Base-by-base conservation (phyloP, 2,888 invertebrate species). In the Alloplasta piceator region DNA sequence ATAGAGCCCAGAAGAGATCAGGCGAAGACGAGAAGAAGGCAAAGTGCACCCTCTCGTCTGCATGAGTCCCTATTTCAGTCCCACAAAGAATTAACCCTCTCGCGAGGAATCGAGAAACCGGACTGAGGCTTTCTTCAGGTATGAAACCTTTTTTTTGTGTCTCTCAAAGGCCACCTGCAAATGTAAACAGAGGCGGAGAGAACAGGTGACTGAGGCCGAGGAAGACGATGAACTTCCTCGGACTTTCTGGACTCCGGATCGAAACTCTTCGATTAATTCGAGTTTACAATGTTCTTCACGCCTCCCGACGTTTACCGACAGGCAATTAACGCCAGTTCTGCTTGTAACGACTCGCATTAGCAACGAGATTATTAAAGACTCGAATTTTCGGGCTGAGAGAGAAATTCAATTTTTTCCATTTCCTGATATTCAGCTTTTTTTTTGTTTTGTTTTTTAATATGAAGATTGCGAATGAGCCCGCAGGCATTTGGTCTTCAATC, bases 221-320 rank as follows among this genome's bases (percentile, higher is more conserved):
- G 50, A n/a, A 63, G 58, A 68, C 39, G 56, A 43, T 39, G 26
- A 43, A 63, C 82, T 82, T 88, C 73, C 72, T 86, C 1, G 1
- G 3, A 0, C 12, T n/a, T 89, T 74, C 87, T 90, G 85, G 5
- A 56, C 48, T 50, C 89, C 90, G 86, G 87, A 14, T 89, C 16
- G 67, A 78, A 82, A 84, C 83, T 87, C 87, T 89, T 88, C 87
- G 87, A 90, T 90, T 90, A 90, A 90, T 90, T 90, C 89, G 89
- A 86, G 86, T 90, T 90, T 90, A 90, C 90, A 90, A 89, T 88
- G 88, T 90, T 88, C 88, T 88, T 90, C 89, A 87, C 90, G 87
- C 90, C 89, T 90, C 85, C 74, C 75, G 77, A 82, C 84, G 82
- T 83, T 84, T 85, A 86, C 85, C 84, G 86, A 87, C 84, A 74